Conservation (phyloP, 2,888 invertebrate species). For the Phyllotreta striolata region DNA sequence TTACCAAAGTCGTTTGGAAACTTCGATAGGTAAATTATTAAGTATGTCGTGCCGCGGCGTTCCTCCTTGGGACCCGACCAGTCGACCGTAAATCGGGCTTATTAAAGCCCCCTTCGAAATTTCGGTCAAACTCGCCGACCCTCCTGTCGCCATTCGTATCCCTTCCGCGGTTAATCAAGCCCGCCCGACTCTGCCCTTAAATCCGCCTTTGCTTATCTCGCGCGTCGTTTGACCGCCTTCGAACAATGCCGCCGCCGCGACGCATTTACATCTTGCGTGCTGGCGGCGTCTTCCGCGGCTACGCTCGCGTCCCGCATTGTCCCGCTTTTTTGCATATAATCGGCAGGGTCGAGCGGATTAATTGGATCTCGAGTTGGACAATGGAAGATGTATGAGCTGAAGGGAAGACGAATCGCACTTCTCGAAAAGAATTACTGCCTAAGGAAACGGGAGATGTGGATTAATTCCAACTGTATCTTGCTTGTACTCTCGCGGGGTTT, state of each 20-base stretch:
- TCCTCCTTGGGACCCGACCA: background rate
- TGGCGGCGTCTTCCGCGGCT: conserved; percentile 32
- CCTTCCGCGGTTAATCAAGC: conserved; percentile 52
- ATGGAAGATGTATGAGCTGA: conserved; percentile 30
- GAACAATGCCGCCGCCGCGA: conserved; percentile 51
- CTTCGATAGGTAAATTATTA: background rate
- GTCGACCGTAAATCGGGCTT: conserved; percentile 24
- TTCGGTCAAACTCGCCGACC: conserved; percentile 31
- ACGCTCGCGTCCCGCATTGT: conserved; percentile 41
- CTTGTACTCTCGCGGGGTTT: too few relatives aligned
- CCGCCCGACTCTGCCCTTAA: conserved; percentile 51
- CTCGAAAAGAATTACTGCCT: background rate
- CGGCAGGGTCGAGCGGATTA: conserved; percentile 38
- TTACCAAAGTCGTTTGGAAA: background rate
- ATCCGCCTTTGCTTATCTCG: conserved; percentile 49
- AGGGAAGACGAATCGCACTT: conserved; percentile 2
- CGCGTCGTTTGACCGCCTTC: conserved; percentile 53
- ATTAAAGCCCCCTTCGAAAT: conserved; percentile 26
- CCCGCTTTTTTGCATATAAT: conserved; percentile 35
- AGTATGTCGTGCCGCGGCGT: background rate
- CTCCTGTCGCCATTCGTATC: conserved; percentile 46
- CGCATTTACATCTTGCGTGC: conserved; percentile 43
- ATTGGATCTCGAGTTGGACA: conserved; percentile 38
- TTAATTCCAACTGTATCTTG: too few relatives aligned
- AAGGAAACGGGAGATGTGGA: background rate